Evolutionary conservation across 2,888 invertebrate species (phyloP).

Genomic region (Drymonia ruficornis): DNA sequence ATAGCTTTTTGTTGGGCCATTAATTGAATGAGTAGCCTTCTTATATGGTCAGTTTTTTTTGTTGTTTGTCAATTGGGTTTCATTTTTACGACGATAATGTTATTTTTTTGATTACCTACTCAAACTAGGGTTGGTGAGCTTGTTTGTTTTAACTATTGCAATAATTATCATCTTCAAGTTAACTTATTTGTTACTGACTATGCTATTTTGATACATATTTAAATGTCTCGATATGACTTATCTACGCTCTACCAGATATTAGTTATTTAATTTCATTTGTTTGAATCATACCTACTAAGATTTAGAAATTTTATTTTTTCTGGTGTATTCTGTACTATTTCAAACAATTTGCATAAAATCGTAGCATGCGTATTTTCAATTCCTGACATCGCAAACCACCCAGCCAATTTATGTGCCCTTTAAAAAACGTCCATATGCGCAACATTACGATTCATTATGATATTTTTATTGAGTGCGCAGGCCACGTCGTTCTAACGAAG

Average conservation of each 20-base stretch:
- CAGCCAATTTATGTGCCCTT: conserved; percentile 12
- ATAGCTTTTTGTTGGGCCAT: conserved; percentile 73
- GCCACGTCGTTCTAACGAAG: conserved; percentile 57
- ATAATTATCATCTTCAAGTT: no score
- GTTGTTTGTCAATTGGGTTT: conserved; percentile 16
- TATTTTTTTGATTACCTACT: not conserved
- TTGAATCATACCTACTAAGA: no score
- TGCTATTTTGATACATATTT: no score
- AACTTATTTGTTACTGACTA: no score
- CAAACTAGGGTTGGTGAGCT: not conserved
- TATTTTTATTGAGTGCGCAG: conserved; percentile 52
- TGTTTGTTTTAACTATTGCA: no score
- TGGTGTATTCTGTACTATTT: not conserved
- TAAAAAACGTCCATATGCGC: conserved; percentile 42
- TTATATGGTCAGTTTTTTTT: conserved; percentile 48
- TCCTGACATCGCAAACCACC: not conserved
- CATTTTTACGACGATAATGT: not conserved
- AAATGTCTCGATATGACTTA: no score
- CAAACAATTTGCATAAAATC: no score
- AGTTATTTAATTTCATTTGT: no score
- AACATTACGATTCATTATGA: conserved; percentile 40
- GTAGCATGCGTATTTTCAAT: not conserved
- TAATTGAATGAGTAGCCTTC: conserved; percentile 53
- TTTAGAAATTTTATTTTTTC: no score
- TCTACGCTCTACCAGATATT: no score